These are phyloP conservation scores for Chionodraco myersi DNA, from an alignment of 2,113 vertebrate species.

Conservation along the genomic window DNA sequence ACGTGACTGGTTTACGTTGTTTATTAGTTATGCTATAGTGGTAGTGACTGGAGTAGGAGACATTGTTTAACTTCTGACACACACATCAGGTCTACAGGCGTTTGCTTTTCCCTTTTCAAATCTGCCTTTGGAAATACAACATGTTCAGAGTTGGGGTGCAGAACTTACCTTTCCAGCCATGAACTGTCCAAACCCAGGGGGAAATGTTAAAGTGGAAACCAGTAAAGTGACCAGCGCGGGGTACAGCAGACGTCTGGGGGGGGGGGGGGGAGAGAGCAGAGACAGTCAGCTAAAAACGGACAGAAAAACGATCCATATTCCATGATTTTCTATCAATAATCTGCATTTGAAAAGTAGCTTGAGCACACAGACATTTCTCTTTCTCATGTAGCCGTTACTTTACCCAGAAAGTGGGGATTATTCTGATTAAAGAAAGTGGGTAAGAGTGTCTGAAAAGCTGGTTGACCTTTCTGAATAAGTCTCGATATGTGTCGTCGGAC, in stretches of 20 bases:
- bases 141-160: background rate
- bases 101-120: background rate
- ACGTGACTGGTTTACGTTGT: too few relatives aligned
- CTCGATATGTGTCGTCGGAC: too few relatives aligned
- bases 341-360: background rate
- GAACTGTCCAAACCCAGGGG: conserved; percentile 95
- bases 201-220: conserved; percentile 94
- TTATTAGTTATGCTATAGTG: too few relatives aligned
- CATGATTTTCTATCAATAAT: background rate
- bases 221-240: conserved; percentile 93
- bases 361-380: background rate
- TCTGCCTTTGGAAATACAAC: background rate
- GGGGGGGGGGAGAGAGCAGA: conserved; percentile 19
- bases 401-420: too few relatives aligned
- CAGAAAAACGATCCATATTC: background rate
- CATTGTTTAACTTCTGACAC: too few relatives aligned
- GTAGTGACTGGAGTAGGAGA: too few relatives aligned
- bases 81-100: background rate
- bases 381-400: too few relatives aligned
- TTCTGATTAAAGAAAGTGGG: too few relatives aligned
- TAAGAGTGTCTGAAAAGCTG: too few relatives aligned
- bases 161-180: conserved; percentile 94
- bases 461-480: too few relatives aligned
- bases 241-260: conserved; percentile 90
- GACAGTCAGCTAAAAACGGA: too few relatives aligned